Evolutionary conservation across 2,113 vertebrate species (phyloP).

Genomic region (Mobula hypostoma): DNA sequence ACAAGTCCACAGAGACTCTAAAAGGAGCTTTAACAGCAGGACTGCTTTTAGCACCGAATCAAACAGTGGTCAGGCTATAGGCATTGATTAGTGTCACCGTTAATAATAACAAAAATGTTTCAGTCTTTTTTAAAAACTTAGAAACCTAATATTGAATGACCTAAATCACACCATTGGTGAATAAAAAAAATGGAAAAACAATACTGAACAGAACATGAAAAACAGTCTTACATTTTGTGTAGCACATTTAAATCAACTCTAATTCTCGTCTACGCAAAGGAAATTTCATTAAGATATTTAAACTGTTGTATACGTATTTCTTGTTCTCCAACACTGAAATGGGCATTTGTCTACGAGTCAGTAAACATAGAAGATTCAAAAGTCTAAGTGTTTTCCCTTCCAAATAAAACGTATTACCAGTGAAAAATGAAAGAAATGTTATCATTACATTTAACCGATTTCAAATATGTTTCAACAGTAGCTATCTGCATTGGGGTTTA

Average conservation of each 20-base stretch:
- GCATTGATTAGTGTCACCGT: constrained; percentile 38
- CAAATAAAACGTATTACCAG: background rate
- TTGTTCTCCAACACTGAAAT: background rate
- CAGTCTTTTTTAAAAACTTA: background rate
- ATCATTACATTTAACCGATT: background rate
- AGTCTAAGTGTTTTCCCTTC: background rate
- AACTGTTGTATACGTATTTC: background rate
- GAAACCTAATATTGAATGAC: background rate
- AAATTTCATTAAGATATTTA: background rate
- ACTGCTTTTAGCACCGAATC: constrained; percentile 40
- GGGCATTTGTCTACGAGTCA: background rate
- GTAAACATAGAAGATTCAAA: background rate
- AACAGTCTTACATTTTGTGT: background rate
- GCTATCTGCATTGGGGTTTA: background rate
- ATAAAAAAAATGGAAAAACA: background rate
- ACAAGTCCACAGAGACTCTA: background rate
- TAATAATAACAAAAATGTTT: background rate
- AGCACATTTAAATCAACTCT: background rate
- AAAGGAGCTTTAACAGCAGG: constrained; percentile 19
- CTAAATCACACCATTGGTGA: background rate
- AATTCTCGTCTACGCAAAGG: background rate
- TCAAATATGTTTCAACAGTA: background rate
- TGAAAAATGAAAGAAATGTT: background rate
- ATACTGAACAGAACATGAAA: background rate
- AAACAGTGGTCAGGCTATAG: constrained; percentile 35